Evolutionary conservation across 2,888 invertebrate genomes (phyloP).

Genomic region (Schizaphis graminum): DNA sequence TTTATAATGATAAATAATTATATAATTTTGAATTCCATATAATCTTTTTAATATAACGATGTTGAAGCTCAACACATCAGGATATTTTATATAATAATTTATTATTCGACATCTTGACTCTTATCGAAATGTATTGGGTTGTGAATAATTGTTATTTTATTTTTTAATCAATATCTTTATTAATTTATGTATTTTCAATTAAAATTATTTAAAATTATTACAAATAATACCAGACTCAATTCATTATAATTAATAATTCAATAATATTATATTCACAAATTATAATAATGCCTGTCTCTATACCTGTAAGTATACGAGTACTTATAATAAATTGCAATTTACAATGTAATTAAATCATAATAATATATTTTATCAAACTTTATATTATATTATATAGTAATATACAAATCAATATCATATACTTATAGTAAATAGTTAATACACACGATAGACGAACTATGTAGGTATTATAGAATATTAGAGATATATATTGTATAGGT

Average conservation of each 20-base stretch:
- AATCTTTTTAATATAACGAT: no score
- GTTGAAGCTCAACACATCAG: no score
- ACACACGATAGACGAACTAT: background rate
- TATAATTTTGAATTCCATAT: no score
- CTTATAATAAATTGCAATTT: background rate
- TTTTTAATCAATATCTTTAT: background rate
- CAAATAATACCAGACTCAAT: no score
- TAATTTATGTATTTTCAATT: background rate
- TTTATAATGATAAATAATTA: no score
- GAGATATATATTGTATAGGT: no score
- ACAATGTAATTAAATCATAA: background rate
- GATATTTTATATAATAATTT: no score
- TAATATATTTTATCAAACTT: background rate
- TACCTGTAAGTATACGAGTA: background rate
- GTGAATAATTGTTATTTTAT: background rate
- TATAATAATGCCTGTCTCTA: background rate
- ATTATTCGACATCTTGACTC: no score
- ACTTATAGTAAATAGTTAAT: background rate
- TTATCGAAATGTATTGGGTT: no score
- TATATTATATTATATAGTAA: background rate
- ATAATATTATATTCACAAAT: background rate
- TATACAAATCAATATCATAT: background rate
- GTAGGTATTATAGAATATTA: background rate
- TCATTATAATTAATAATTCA: background rate
- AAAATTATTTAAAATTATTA: background rate